Evolutionary conservation across 2,113 vertebrate genomes (phyloP).

Genomic region (Hypocryptadius cinnamomeus): DNA sequence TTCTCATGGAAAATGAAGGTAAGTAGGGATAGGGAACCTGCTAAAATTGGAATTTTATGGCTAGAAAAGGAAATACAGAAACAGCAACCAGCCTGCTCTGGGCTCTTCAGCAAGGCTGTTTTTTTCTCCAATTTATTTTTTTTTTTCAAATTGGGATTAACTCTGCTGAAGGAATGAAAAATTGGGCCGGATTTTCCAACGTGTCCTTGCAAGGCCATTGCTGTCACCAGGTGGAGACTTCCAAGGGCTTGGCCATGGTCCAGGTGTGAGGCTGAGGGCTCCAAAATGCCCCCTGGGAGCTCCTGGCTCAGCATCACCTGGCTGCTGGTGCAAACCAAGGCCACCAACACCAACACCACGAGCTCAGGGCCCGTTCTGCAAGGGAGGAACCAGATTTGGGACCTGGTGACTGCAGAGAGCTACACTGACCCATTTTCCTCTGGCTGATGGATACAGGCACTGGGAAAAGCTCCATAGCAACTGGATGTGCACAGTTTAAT

Average conservation of each 20-base stretch:
- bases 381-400: not conserved
- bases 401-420: not conserved
- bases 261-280: not conserved
- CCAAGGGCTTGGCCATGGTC: not conserved
- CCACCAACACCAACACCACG: fast-evolving
- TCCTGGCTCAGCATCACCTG: not conserved
- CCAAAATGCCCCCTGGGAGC: not conserved
- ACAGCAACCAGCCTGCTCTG: not conserved
- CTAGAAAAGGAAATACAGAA: not conserved
- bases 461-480: constrained; percentile 58
- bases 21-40: not conserved
- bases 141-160: not conserved
- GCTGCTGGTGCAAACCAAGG: not conserved
- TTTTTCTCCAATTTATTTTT: not conserved
- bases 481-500: constrained; percentile 29
- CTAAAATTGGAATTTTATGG: not conserved
- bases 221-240: not conserved
- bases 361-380: not conserved
- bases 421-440: constrained; percentile 61
- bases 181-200: not conserved
- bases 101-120: not conserved
- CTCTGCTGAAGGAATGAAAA: not conserved
- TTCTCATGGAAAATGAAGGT: not conserved
- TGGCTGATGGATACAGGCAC: constrained; percentile 2
- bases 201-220: fast-evolving